A percentile compares a stretch with the other conserved stretches of the same genome.
phyloP scores from a whole-genome alignment of 2,888 invertebrate genomes.

The Agonum fuliginosum region DNA sequence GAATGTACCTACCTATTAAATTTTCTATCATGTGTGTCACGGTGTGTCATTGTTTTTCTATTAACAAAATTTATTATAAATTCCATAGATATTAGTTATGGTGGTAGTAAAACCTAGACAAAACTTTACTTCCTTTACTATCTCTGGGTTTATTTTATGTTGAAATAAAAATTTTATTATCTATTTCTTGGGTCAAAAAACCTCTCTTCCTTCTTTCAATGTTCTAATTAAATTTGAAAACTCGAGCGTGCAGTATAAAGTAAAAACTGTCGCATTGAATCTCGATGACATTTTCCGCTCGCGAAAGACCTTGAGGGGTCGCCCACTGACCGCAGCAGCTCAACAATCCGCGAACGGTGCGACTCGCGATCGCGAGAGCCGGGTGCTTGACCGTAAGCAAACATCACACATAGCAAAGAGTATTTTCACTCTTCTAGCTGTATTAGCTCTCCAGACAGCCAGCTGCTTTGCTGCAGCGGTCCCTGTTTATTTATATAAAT shows the following conservation, averaged over 20 bases:
- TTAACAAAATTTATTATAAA: too few relatives aligned
- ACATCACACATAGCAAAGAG: background rate
- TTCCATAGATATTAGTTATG: too few relatives aligned
- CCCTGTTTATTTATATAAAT: slow-evolving; percentile 40
- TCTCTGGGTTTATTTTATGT: too few relatives aligned
- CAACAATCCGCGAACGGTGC: slow-evolving; percentile 1
- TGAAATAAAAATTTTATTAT: too few relatives aligned
- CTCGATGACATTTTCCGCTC: slow-evolving; percentile 10
- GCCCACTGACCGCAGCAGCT: slow-evolving; percentile 27
- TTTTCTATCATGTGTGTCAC: too few relatives aligned
- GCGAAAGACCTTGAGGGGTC: slow-evolving; percentile 24
- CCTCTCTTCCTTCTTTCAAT: too few relatives aligned
- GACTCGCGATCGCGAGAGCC: background rate
- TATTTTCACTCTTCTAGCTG: background rate
- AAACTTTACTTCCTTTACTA: too few relatives aligned
- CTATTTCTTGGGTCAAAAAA: too few relatives aligned
- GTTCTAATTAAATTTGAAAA: background rate
- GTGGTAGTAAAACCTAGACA: too few relatives aligned
- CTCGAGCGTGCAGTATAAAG: background rate
- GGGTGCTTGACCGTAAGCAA: slow-evolving; percentile 40
- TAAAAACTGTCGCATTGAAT: background rate
- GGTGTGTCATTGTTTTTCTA: too few relatives aligned
- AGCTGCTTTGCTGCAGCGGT: slow-evolving; percentile 40
- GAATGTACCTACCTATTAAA: too few relatives aligned
- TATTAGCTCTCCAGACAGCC: slow-evolving; percentile 10